Conservation (phyloP, 1,140 invertebrate species). For the Melipona quadrifasciata region DNA sequence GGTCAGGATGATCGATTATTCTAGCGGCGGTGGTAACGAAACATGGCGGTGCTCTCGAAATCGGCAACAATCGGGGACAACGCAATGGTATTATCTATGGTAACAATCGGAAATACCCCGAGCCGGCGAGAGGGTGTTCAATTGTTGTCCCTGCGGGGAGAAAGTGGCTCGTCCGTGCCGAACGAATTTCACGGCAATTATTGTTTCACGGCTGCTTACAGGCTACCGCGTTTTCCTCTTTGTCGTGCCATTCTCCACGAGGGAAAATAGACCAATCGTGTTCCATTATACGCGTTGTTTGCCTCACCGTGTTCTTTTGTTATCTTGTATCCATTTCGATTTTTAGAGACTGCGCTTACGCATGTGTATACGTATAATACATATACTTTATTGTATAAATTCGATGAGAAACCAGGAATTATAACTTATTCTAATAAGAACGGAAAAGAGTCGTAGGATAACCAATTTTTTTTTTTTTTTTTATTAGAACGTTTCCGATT, state of each 20-base stretch:
- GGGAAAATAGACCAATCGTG: not conserved
- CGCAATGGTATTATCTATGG: conserved; percentile 45
- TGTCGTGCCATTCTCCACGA: not conserved
- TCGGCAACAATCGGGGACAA: conserved; percentile 22
- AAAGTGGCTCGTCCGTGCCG: conserved; percentile 29
- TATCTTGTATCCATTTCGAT: not conserved
- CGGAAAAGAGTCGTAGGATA: no score
- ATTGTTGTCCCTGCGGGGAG: conserved; percentile 41
- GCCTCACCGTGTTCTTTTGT: not conserved
- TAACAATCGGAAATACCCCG: conserved; percentile 56
- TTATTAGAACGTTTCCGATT: no score
- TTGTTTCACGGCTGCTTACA: conserved; percentile 39
- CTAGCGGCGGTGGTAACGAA: not conserved
- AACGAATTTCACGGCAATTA: conserved; percentile 62
- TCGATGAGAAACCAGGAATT: no score
- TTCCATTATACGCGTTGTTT: not conserved
- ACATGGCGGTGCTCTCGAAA: conserved; percentile 20
- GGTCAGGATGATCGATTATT: conserved; percentile 28
- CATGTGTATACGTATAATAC: no score
- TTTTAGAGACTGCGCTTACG: not conserved
- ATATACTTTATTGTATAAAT: no score
- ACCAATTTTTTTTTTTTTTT: no score
- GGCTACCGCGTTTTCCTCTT: not conserved
- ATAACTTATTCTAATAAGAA: no score
- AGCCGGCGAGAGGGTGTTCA: conserved; percentile 11